Evolutionary conservation across 2,113 vertebrate genomes (phyloP).

Genomic region (Grammomys dolichurus): DNA sequence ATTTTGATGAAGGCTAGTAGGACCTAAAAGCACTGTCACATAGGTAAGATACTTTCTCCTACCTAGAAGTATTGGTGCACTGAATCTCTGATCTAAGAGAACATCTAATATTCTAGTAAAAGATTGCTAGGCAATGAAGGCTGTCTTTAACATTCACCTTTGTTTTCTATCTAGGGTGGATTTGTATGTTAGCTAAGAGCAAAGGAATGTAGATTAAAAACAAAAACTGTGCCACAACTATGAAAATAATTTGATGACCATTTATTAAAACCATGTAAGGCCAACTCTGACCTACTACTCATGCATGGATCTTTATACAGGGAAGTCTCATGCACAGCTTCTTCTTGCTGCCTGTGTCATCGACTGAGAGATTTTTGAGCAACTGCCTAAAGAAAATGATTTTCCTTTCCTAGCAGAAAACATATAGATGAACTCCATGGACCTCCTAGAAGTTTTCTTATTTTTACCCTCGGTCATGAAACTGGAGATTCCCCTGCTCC

Average conservation of each 20-base stretch:
- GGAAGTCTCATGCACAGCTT: not conserved
- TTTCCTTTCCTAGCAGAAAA: not conserved
- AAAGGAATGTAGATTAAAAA: not conserved
- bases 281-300: not conserved
- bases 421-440: not conserved
- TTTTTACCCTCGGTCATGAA: not conserved
- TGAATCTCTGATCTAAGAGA: not conserved
- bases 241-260: not conserved
- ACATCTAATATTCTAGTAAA: not conserved
- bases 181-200: not conserved
- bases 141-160: not conserved
- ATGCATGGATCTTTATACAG: accelerated
- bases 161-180: not conserved
- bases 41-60: not conserved
- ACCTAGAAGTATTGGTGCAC: not conserved
- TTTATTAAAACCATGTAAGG: not conserved
- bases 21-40: not conserved
- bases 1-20: not conserved
- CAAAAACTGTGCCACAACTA: not conserved
- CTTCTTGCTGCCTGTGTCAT: not conserved
- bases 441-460: not conserved
- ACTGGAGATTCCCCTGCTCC: too few relatives aligned
- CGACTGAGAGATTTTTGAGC: not conserved
- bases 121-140: not conserved
- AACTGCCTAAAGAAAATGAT: not conserved